Percentiles rank a stretch among this genome's conserved stretches.
Conservation (phyloP, 1,140 invertebrate species). For the Procambarus virginalis region DNA sequence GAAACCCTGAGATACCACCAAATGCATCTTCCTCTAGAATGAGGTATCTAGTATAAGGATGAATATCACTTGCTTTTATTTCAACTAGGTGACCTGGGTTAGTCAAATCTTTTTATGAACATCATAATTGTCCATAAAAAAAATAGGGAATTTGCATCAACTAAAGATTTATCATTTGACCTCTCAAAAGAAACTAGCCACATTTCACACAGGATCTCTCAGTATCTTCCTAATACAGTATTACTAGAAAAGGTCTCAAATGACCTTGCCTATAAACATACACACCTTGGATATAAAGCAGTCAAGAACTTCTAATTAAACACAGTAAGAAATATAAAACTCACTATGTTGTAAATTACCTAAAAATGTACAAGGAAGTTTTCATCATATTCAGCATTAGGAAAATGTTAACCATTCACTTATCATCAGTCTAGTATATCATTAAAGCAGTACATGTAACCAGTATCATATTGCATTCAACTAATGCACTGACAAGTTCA, state of each 20-base stretch:
- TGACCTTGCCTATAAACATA: background rate
- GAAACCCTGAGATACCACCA: constrained; percentile 8
- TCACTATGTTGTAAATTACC: constrained; percentile 2
- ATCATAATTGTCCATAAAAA: background rate
- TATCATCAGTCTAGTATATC: background rate
- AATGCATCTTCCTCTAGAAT: background rate
- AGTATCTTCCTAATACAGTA: background rate
- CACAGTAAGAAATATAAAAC: constrained; percentile 1
- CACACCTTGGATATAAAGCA: constrained; percentile 4
- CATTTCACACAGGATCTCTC: background rate
- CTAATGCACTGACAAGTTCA: background rate
- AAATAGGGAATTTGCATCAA: background rate
- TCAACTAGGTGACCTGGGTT: background rate
- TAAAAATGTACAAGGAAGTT: background rate
- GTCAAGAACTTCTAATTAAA: background rate
- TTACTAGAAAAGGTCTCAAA: background rate
- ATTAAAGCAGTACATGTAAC: background rate
- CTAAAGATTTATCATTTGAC: background rate
- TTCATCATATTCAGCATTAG: background rate
- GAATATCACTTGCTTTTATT: constrained; percentile 5
- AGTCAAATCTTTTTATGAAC: background rate
- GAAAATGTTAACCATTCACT: background rate
- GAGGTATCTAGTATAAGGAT: constrained; percentile 1
- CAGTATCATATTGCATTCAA: background rate
- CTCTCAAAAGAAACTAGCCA: background rate